Base-by-base conservation (phyloP, 2,113 vertebrate genomes). In the Tapirus terrestris region DNA sequence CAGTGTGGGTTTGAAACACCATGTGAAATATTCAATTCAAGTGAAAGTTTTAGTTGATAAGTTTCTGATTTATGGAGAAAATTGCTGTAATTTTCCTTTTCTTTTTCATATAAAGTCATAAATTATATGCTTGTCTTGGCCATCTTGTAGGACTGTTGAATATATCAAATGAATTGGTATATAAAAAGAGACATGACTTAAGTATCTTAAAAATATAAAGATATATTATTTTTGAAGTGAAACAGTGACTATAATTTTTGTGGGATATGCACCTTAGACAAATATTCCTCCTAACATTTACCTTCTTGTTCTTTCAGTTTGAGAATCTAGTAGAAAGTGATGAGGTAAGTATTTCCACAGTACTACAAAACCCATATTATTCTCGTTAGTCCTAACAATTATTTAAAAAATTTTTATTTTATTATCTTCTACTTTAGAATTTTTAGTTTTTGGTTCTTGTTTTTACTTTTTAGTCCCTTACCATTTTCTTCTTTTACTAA, bases 271-370 rank as follows among this genome's bases (percentile, higher is more conserved):
- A 48, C 27, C 21, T 79, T 45, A 14, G 43, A 36, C 33, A 96
- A 10, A 67, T 39, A 65, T 10, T 21, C 31, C 45, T 94, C 20
- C 93, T 98, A 85, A 29, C 33, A 85, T 13, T 91, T 73, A 11
- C 21, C 97, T 96, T 45, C 77, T 97, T 97, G n/a, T 98, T 48
- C 95, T 95, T 98, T 94, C 98, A 99, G 99, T 99, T 99, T 99
- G 99, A 99, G 96, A 99, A 99, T 97, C 98, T 99, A 8, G 99
- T 99, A 97, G 99, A 99, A 98, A 99, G 99, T 67, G 99, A 99
- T 98, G 99, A 99, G 97, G 99, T 99, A 98, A 97, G 99, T 98
- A 97, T 81, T 92, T 85, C 33, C 36, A 58, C 58, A 63, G 1
- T 60, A 56, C 18, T 83, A 12, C 2, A 95, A 73, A 94, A 65